Conservation (phyloP, 2,797 vertebrate genomes). For the Channa striata region DNA sequence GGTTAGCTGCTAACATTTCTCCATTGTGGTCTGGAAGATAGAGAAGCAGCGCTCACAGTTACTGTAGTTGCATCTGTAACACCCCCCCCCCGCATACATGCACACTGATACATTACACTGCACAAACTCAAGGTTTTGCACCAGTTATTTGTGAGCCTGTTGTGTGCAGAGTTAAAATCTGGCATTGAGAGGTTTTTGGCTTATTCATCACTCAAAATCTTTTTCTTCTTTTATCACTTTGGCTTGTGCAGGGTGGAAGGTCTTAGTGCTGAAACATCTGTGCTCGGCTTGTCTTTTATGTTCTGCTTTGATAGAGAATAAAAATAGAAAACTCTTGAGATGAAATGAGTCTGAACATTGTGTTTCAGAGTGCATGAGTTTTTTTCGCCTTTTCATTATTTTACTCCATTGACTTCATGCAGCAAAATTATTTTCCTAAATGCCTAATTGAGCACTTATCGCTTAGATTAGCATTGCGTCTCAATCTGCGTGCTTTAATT, state of each 20-base stretch:
- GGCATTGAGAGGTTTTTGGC: slow-evolving; percentile 39
- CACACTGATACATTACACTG: slow-evolving; percentile 4
- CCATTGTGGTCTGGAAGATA: slow-evolving; percentile 14
- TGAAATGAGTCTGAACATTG: slow-evolving; percentile 52
- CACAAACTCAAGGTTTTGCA: slow-evolving; percentile 23
- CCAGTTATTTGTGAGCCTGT: slow-evolving; percentile 8
- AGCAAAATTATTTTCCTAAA: slow-evolving; percentile 56
- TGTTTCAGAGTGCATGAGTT: slow-evolving; percentile 8
- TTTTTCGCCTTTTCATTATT: slow-evolving; percentile 46
- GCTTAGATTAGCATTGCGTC: slow-evolving; percentile 52
- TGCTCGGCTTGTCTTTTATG: slow-evolving; percentile 45
- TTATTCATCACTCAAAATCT: slow-evolving; percentile 47
- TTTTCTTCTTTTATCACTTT: slow-evolving; percentile 52
- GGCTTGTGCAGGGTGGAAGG: slow-evolving; percentile 29
- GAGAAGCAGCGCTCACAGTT: slow-evolving; percentile 3
- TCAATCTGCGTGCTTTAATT: slow-evolving; percentile 62
- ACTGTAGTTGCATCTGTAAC: slow-evolving; percentile 5
- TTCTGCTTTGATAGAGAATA: slow-evolving; percentile 56
- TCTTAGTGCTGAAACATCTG: slow-evolving; percentile 38
- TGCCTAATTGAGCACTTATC: slow-evolving; percentile 65
- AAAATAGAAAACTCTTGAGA: slow-evolving; percentile 64
- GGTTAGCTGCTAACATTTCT: background rate
- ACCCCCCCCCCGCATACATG: background rate
- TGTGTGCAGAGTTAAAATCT: slow-evolving; percentile 45
- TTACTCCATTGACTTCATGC: slow-evolving; percentile 56